These are phyloP conservation scores for Cnemophilus loriae DNA, from an alignment of 2,113 vertebrate genomes.

Conservation along the genomic window DNA sequence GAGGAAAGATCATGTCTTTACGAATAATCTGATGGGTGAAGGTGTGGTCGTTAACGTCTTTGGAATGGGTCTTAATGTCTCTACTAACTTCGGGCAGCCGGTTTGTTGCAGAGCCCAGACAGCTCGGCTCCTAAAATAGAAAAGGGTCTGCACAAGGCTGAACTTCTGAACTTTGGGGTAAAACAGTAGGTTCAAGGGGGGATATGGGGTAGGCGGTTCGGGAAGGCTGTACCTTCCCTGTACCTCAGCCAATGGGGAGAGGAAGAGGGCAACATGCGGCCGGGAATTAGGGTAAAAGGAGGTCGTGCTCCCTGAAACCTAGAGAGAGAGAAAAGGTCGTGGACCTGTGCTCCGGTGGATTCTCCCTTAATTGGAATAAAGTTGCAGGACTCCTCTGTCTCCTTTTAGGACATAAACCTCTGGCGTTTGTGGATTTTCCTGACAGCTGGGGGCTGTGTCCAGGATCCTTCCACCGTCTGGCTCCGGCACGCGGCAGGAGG, in stretches of 20 bases:
- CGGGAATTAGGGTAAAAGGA: background rate
- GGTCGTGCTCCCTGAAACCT: background rate
- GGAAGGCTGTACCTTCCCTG: background rate
- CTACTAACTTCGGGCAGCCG: fast-evolving
- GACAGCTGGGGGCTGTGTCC: background rate
- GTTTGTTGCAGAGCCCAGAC: background rate
- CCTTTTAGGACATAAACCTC: too few species aligned
- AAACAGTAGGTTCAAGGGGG: too few species aligned
- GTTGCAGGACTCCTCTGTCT: background rate
- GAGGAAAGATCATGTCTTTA: background rate
- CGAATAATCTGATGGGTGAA: too few species aligned
- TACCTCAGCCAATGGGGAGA: background rate
- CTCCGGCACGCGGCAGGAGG: background rate
- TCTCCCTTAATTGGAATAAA: too few species aligned
- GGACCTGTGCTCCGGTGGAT: fast-evolving
- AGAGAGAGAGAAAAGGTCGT: fast-evolving
- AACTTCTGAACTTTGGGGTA: background rate
- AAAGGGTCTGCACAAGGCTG: background rate
- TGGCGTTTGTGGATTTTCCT: background rate
- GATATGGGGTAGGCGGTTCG: fast-evolving
- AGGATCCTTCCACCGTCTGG: background rate
- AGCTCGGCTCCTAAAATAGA: background rate
- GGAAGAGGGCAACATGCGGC: background rate
- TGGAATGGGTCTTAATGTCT: background rate
- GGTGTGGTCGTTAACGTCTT: background rate